phyloP scores from a whole-genome alignment of 2,888 invertebrate genomes.

The Dexiosoma caninum region DNA sequence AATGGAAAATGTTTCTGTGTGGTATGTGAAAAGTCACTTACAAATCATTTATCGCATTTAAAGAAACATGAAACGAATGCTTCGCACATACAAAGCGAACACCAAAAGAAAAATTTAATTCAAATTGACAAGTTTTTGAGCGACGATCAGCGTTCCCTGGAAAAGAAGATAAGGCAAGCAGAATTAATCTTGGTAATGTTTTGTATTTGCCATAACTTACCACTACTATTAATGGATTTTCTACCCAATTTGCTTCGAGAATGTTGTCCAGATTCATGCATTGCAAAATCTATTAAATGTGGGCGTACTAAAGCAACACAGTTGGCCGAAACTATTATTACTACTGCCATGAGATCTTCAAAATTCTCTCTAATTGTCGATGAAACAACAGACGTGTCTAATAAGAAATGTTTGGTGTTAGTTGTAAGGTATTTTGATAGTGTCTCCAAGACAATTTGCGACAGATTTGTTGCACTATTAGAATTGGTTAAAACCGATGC shows the following conservation, averaged over 20 bases:
- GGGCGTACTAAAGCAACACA: background rate
- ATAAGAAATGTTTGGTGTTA: background rate
- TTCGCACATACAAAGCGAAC: background rate
- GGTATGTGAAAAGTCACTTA: background rate
- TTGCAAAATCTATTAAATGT: background rate
- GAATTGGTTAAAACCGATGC: background rate
- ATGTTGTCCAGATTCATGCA: background rate
- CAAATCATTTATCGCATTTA: background rate
- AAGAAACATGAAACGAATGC: background rate
- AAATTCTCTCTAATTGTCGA: background rate
- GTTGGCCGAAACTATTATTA: background rate
- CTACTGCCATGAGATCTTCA: background rate
- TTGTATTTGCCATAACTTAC: background rate
- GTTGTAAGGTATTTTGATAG: background rate
- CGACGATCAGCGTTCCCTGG: background rate
- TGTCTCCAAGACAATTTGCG: background rate
- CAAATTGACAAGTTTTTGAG: background rate
- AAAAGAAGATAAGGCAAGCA: background rate
- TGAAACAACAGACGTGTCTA: conserved; percentile 2
- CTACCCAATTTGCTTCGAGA: background rate
- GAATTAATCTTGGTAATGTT: conserved; percentile 1
- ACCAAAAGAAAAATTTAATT: background rate
- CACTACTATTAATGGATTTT: background rate
- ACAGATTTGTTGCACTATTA: background rate
- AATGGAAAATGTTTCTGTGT: background rate